Percentiles rank a stretch among this genome's conserved stretches.
These are phyloP conservation scores for Aurelia sp. DNA, from an alignment of 30 jellyfish, hydroid and myxozoan genomes.

Conservation along the genomic window DNA sequence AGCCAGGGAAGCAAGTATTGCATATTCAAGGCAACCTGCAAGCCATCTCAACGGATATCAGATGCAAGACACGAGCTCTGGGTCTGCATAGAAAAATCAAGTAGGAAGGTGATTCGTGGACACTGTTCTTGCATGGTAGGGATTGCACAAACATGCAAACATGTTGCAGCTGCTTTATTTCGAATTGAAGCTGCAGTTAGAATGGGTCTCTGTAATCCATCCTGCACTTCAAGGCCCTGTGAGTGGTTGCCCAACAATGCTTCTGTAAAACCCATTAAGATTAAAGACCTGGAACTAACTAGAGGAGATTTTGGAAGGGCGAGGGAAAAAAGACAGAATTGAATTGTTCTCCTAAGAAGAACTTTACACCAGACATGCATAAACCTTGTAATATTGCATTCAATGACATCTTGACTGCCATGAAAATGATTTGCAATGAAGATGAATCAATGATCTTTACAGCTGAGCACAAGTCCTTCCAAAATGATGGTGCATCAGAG, in stretches of 20 bases:
- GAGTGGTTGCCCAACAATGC: constrained; percentile 52
- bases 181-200: constrained; percentile 55
- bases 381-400: background rate
- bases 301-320: constrained; percentile 46
- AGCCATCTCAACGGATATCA: constrained; percentile 36
- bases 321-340: constrained; percentile 37
- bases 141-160: constrained; percentile 37
- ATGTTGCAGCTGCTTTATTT: constrained; percentile 60
- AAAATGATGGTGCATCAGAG: background rate
- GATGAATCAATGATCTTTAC: constrained; percentile 15
- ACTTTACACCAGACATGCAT: constrained; percentile 4
- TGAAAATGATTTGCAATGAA: background rate
- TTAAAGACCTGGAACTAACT: constrained; percentile 12
- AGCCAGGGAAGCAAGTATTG: constrained; percentile 9
- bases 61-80: constrained; percentile 59
- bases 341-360: constrained; percentile 38
- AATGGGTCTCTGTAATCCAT: constrained; percentile 55
- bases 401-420: background rate
- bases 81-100: constrained; percentile 24
- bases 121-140: constrained; percentile 79
- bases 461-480: background rate
- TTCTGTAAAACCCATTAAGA: constrained; percentile 12
- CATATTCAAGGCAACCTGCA: constrained; percentile 29
- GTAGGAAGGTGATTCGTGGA: constrained; percentile 33
- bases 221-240: constrained; percentile 40